Evolutionary conservation across 2,888 invertebrate genomes (phyloP), one percentile per base, ranked within the genome.

Genomic region (Adineta ricciae): DNA sequence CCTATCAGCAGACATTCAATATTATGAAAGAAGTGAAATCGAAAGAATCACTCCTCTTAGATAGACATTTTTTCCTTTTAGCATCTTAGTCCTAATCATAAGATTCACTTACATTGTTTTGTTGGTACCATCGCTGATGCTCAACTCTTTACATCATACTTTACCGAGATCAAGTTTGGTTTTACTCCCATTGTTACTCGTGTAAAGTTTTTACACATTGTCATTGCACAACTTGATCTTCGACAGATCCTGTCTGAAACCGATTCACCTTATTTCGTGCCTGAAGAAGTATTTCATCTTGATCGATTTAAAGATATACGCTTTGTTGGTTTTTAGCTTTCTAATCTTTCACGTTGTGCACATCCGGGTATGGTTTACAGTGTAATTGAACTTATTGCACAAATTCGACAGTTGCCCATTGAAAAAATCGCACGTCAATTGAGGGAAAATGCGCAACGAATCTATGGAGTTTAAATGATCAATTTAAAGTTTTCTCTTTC

Each of bases 41-140:
- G 46, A 46, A 46, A 8, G 11, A 46, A 11, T 46, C 46, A 46
- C 11, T 46, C 46, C 46, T 5, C 5, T 11, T 46, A 46, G 11
- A 8, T 11, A 46, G 11, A 46, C 11, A 46, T 8, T 82, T 83
- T 83, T 49, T 50, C 50, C 1, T 21, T 2, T 32, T 36, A 52
- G 83, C 27, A 83, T 83, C 24, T 50, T 19, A 2, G 16, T 24
- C 27, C 46, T 49, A 7, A 83, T 83, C 52, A 83, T 9, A 49
- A 52, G 8, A 83, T 83, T 50, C 83, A 83, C 50, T 32, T 83
- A 24, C 83, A 83, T 52, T 83, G 83, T 50, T 83, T 50, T 36
- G 32, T 32, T 83, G 83, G 52, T 27, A 46, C 49, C 27, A 41
- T 49, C 0, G 36, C 27, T 1, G 52, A 49, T 83, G 83, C n/a